Base-by-base conservation (phyloP, 2,888 invertebrate species). In the Globia sparganii region DNA sequence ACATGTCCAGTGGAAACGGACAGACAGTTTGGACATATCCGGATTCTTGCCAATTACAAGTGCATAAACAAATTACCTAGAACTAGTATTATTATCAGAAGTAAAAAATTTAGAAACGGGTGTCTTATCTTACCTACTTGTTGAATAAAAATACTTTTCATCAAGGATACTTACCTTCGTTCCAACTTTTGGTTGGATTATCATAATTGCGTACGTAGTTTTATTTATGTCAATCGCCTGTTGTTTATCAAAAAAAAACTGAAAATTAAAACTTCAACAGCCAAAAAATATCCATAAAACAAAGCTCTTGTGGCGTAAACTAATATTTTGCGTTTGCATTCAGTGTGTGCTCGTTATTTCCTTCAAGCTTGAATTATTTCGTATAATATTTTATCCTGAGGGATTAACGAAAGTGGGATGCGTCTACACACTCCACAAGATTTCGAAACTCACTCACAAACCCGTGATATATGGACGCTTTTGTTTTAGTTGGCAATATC, bases 341-440 rank as follows among this genome's bases (percentile, higher is more conserved):
- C 28, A 28, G n/a, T 67, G 37, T 21, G 37, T n/a, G 69, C 46
- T 70, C 65, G 53, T 71, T 81, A 77, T 73, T 81, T 61, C 18
- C n/a, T 70, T 62, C 61, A 62, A 53, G 62, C 49, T 66, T 83
- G 25, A 83, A 83, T 72, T 69, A 75, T 78, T 81, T 68, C 13
- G 46, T 59, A 43, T 40, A 72, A 84, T 84, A 84, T 70, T 76
- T 84, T 75, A 72, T 77, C 43, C 56, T 65, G 65, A 59, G 67
- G 72, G 83, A 82, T 85, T 85, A 83, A 31, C 65, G 58, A 64
- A 85, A 72, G 46, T 82, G 53, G 75, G 61, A 71, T 78, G 68
- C 46, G 72, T 65, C 31, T 74, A 65, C 61, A 58, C 56, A 69
- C 40, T 67, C 53, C 72, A 15, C 62, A 25, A 18, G 59, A 74